Base-by-base conservation (phyloP, 2,888 invertebrate species). In the Noctua pronuba region DNA sequence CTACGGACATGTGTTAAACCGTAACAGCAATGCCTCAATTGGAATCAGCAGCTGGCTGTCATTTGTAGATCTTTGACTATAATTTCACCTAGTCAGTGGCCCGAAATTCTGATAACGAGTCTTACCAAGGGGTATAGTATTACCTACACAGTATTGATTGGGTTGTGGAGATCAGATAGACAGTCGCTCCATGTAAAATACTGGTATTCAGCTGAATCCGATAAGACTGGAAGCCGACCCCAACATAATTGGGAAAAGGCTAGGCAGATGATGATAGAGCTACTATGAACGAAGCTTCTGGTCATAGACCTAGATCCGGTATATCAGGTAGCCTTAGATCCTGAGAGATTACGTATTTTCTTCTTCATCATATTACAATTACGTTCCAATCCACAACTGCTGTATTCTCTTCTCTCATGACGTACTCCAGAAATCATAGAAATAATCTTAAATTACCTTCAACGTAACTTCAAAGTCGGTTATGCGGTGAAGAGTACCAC, bases 401-500 rank as follows among this genome's bases (percentile, higher is more conserved):
- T 70, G 28, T 38, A 8, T 21, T 28, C 13, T 28, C 35, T 31
- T 38, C 11, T 13, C 18, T 24, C 18, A 69, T 24, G 18, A 31
- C 10, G 5, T 38, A 35, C 6, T 10, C 31, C 49, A 49, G 5
- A 52, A 41, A 24, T 28, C 3, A 8, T 24, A 8, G 0, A 24
- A 7, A 21, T 24, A 35, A 10, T 72, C 60, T 13, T 13, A 38
- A 64, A 38, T 85, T 92, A 96, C 97, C 93, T 94, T 94, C 21
- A 97, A 88, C 31, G 92, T 92, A 38, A 94, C 90, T 79, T 94
- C 93, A 52, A 95, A 93, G 73, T 95, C 93, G 0, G 93, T 93
- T 2, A 95, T 94, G 62, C 95, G 91, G 1, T 94, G 94, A 8
- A 97, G 65, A 72, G 95, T 93, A 28, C 96, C 94, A 79, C 97